Percentiles rank a stretch among this genome's conserved stretches.
Conservation (phyloP, 2,797 vertebrate genomes). For the Sylvia borin region DNA sequence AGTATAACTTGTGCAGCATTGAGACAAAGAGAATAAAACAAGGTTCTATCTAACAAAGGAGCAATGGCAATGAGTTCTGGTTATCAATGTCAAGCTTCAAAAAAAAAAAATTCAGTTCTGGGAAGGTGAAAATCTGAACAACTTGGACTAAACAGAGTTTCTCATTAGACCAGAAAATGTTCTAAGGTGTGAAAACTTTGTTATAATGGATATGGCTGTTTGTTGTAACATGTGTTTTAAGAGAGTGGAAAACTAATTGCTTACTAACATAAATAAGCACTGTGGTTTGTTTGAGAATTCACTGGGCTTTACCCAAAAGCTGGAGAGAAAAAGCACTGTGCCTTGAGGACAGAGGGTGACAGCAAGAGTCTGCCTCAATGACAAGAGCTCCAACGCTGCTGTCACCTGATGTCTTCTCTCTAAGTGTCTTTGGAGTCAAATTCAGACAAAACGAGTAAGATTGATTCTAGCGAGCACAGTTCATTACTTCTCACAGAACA, state of each 20-base stretch:
- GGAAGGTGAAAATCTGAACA: conserved; percentile 5
- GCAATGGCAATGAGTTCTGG: conserved; percentile 6
- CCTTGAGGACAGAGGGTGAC: neutral
- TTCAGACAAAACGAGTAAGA: neutral
- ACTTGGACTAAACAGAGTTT: neutral
- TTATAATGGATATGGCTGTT: neutral
- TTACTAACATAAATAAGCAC: neutral
- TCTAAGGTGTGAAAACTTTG: neutral
- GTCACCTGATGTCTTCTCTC: neutral
- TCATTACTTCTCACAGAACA: conserved; percentile 12
- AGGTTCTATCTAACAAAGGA: neutral
- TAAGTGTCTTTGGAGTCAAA: neutral
- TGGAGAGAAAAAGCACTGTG: neutral
- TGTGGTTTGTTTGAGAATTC: neutral
- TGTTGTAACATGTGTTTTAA: neutral
- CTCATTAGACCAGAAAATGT: neutral
- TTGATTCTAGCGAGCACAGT: neutral
- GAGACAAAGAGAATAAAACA: conserved; percentile 6
- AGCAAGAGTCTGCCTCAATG: neutral
- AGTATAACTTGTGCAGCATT: neutral
- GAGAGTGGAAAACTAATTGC: neutral
- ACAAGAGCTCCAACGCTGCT: neutral
- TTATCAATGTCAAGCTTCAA: conserved; percentile 26
- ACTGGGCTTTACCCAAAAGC: neutral
- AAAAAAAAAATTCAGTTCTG: neutral